Evolutionary conservation across 2,113 vertebrate species (phyloP), one percentile per base, ranked within the genome.

Genomic region (Drymodes brunneopygia): DNA sequence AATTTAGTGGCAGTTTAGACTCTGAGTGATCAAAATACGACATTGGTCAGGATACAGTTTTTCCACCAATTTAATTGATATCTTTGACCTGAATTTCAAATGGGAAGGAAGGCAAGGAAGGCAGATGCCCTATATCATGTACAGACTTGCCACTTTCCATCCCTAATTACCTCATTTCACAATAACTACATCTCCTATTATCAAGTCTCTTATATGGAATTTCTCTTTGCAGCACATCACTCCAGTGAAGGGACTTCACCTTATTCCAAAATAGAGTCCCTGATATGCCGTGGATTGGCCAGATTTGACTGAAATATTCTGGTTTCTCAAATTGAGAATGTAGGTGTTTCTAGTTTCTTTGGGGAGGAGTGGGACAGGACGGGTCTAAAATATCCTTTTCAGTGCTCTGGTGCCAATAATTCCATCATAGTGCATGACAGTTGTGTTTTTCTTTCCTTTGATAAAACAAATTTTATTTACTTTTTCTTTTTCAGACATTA

Each of bases 361-460:
- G 29, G 10, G 12, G 20, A 70, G 9, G 6, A 58, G 6, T 33
- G 44, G 29, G 18, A 66, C n/a, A 66, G n/a, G 51, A 36, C 1
- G 0, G 7, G 3, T 65, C 36, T 72, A 54, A 54, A 85, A 53
- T 45, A 58, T 2, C 7, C 50, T 65, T 57, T 70, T 25, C 29
- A 21, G 25, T 80, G n/a, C 15, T 48, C 19, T 92, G 50, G 25
- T 70, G 54, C 6, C 33, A 65, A 83, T 70, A 54, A 88, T 88
- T 6, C 9, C 18, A 40, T 40, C 36, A 15, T 11, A 8, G 7
- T 22, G 2, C 3, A 5, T 35, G 12, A 54, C 1, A 58, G 12
- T 38, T 45, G 3, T 64, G 16, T 29, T 83, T 22, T 60, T 56
- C 74, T 79, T 67, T 42, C 6, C 15, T 65, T 57, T 80, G 17